These are phyloP conservation scores for Amitus sp. DNA, from an alignment of 2,888 invertebrate species.

Conservation along the genomic window DNA sequence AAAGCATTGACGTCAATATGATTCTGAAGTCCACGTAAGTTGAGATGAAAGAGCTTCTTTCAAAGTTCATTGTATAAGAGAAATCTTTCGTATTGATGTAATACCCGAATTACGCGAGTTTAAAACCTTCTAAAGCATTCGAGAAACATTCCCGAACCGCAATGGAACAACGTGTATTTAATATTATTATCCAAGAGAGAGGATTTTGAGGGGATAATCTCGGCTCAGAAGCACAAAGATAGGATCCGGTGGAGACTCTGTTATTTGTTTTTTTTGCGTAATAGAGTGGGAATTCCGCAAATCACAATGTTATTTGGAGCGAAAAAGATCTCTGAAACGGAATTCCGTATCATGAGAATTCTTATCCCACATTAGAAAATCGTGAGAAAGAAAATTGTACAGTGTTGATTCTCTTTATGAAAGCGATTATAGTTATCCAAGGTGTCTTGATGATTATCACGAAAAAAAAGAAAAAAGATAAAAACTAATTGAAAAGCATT, in stretches of 20 bases:
- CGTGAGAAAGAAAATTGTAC: slow-evolving; percentile 23
- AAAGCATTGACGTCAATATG: no score
- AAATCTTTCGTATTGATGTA: no score
- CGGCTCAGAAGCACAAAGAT: background rate
- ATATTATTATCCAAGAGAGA: background rate
- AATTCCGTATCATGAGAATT: slow-evolving; percentile 20
- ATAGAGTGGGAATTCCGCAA: slow-evolving; percentile 8
- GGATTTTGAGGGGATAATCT: background rate
- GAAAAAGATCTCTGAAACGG: slow-evolving; percentile 31
- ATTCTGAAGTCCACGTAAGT: no score
- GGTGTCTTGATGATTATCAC: slow-evolving; percentile 32
- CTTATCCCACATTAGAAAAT: slow-evolving; percentile 29
- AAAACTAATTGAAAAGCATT: no score
- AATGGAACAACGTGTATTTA: background rate
- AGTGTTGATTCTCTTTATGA: slow-evolving; percentile 34
- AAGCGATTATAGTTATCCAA: slow-evolving; percentile 30
- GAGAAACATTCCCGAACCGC: no score
- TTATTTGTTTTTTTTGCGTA: background rate
- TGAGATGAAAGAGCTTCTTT: no score
- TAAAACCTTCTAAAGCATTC: no score
- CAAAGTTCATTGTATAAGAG: no score
- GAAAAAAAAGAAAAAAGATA: slow-evolving; percentile 28
- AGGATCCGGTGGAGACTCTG: background rate
- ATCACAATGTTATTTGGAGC: slow-evolving; percentile 19
- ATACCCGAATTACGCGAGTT: no score